A percentile compares a stretch with the other conserved stretches of the same genome.
These are phyloP conservation scores for Listrodromus nycthemerus DNA, from an alignment of 2,888 invertebrate species.

Conservation along the genomic window DNA sequence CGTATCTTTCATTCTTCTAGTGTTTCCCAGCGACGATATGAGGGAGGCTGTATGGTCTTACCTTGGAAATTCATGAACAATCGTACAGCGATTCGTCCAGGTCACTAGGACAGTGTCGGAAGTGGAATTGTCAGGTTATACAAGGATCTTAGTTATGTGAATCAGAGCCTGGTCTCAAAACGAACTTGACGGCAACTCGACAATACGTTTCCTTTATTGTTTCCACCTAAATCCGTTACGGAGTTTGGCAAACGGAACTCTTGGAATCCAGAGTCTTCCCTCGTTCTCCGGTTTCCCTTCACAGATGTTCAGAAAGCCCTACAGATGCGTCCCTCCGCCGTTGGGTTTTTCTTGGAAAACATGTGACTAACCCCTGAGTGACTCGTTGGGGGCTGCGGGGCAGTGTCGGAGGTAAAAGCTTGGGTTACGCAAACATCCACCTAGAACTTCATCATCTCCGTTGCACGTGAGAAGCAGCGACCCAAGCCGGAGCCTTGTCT, in stretches of 20 bases:
- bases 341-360: conserved; percentile 38
- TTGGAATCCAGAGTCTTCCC: too few relatives aligned
- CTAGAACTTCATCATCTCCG: conserved; percentile 32
- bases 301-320: not conserved
- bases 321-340: not conserved
- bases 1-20: too few relatives aligned
- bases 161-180: conserved; percentile 27
- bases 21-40: not conserved
- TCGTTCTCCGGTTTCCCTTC: too few relatives aligned
- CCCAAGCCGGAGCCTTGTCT: conserved; percentile 17
- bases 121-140: conserved; percentile 23
- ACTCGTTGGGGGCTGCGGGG: not conserved
- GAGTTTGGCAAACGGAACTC: too few relatives aligned
- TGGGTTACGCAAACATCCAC: conserved; percentile 11
- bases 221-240: too few relatives aligned
- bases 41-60: conserved; percentile 21
- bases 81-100: conserved; percentile 45
- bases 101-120: not conserved
- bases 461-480: conserved; percentile 33
- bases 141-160: conserved; percentile 13
- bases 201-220: too few relatives aligned
- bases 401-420: conserved; percentile 19
- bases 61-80: conserved; percentile 36
- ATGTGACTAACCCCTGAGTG: conserved; percentile 24
- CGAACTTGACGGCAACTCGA: conserved; percentile 19